Evolutionary conservation across 2,113 vertebrate genomes (phyloP).

Genomic region (Nannospalax galili): DNA sequence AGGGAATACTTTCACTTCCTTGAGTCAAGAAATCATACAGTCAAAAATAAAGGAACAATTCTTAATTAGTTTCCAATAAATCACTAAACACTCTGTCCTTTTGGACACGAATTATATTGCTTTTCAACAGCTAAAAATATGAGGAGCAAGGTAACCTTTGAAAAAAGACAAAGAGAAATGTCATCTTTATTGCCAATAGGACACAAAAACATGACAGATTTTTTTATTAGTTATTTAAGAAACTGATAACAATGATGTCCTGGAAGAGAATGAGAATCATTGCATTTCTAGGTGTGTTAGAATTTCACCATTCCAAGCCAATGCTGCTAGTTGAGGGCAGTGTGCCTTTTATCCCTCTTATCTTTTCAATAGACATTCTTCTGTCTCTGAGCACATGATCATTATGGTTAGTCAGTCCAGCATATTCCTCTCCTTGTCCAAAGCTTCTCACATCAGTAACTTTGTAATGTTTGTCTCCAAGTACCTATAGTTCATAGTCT

Average conservation of each 20-base stretch:
- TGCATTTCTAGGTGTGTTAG: background rate
- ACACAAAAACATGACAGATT: slow-evolving; percentile 68
- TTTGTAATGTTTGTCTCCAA: background rate
- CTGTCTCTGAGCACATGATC: background rate
- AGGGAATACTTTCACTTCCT: background rate
- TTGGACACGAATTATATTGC: background rate
- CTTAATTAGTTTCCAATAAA: slow-evolving; percentile 51
- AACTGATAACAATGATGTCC: slow-evolving; percentile 65
- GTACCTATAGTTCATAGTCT: background rate
- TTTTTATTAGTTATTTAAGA: slow-evolving; percentile 68
- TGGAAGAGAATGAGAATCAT: slow-evolving; percentile 57
- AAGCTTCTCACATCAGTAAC: background rate
- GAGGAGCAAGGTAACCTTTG: slow-evolving; percentile 51
- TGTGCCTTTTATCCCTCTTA: background rate
- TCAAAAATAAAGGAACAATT: slow-evolving; percentile 1
- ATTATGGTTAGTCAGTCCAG: background rate
- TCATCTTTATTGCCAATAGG: slow-evolving; percentile 70
- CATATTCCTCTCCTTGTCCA: background rate
- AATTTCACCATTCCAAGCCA: background rate
- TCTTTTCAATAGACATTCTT: background rate
- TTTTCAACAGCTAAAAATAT: slow-evolving; percentile 53
- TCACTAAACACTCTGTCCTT: background rate
- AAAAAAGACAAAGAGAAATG: slow-evolving; percentile 67
- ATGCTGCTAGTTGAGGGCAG: background rate
- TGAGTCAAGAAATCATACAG: background rate